phyloP scores from a whole-genome alignment of 64 coral and sea anemone genomes.

The Montipora foliosa region DNA sequence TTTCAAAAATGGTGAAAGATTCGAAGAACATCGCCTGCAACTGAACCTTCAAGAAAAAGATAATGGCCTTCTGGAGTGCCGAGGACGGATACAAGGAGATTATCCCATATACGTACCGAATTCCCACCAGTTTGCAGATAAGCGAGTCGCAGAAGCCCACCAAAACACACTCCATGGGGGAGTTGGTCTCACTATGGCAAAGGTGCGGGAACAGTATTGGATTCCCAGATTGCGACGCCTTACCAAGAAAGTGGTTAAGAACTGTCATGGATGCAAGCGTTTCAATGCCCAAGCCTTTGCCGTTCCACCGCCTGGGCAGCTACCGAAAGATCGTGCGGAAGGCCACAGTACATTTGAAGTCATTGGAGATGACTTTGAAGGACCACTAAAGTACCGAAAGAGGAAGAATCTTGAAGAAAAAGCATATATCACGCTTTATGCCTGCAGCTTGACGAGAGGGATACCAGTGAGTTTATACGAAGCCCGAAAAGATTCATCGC shows the following conservation, averaged over 20 bases:
- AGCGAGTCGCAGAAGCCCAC: background rate
- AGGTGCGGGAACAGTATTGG: too few relatives aligned
- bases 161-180: too few relatives aligned
- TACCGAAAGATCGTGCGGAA: background rate
- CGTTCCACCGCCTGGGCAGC: background rate
- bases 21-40: background rate
- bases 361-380: constrained; percentile 54
- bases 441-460: constrained; percentile 59
- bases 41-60: background rate
- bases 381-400: background rate
- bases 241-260: too few relatives aligned
- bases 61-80: background rate
- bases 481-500: too few relatives aligned
- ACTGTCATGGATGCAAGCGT: too few relatives aligned
- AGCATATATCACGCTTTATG: constrained; percentile 56
- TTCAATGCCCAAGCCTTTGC: too few relatives aligned
- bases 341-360: constrained; percentile 25
- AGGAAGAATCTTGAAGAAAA: constrained; percentile 24
- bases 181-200: too few relatives aligned
- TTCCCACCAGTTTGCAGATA: background rate
- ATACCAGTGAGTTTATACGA: background rate
- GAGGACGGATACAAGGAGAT: too few relatives aligned
- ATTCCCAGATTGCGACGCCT: too few relatives aligned
- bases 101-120: constrained; percentile 7
- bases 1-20: background rate